Conservation (phyloP, 2,797 vertebrate species). For the Gymnopithys bicolor region DNA sequence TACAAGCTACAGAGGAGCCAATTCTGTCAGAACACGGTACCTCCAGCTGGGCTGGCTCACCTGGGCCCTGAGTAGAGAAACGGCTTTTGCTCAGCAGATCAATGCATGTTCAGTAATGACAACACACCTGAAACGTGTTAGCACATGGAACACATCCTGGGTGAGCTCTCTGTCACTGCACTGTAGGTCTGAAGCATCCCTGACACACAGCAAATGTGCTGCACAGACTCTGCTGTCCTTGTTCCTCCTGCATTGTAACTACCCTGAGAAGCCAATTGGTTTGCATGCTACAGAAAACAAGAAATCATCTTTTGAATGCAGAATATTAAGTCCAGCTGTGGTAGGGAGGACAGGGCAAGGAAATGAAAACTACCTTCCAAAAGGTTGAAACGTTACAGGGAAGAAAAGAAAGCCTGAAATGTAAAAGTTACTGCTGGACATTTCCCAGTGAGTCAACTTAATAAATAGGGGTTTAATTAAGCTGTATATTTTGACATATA, state of each 20-base stretch:
- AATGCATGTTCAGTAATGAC: too few relatives aligned
- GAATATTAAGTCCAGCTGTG: neutral
- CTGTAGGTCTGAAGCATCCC: neutral
- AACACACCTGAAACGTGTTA: accelerated
- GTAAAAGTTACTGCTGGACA: neutral
- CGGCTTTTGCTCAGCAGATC: neutral
- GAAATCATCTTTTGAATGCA: neutral
- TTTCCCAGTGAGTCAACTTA: neutral
- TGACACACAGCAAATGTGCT: accelerated
- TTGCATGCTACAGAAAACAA: neutral
- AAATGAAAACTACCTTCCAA: neutral
- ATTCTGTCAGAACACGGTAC: neutral
- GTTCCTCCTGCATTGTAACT: neutral
- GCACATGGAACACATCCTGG: neutral
- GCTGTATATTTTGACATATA: neutral
- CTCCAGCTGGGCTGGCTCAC: neutral
- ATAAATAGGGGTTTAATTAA: neutral
- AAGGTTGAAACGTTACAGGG: neutral
- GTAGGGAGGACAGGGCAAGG: neutral
- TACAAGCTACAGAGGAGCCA: neutral
- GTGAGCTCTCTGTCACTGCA: neutral
- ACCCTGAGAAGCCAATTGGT: neutral
- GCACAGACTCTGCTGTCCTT: neutral
- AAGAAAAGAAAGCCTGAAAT: neutral
- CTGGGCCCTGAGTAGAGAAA: neutral